Conservation (phyloP, 2,797 vertebrate genomes). For the Poecilia picta region DNA sequence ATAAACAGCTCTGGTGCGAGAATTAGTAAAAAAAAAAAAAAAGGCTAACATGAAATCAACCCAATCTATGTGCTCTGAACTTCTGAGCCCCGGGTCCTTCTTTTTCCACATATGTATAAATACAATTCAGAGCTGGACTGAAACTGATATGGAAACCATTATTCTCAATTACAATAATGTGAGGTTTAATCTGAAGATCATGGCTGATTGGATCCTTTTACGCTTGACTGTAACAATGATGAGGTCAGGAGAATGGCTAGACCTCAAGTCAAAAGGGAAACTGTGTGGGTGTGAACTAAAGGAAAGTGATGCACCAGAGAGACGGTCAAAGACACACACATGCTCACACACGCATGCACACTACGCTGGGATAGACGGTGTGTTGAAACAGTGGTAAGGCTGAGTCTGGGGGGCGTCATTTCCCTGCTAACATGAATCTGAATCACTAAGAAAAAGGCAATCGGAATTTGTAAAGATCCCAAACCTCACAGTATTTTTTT, state of each 20-base stretch:
- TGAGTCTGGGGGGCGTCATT: slow-evolving; percentile 45
- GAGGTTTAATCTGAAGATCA: slow-evolving; percentile 76
- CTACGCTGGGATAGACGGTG: slow-evolving; percentile 24
- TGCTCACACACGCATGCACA: slow-evolving; percentile 5
- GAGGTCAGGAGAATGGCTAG: slow-evolving; percentile 66
- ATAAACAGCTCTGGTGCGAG: not conserved
- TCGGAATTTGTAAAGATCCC: slow-evolving; percentile 63
- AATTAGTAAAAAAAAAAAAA: slow-evolving; percentile 8
- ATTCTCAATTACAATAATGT: slow-evolving; percentile 78
- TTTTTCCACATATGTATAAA: slow-evolving; percentile 61
- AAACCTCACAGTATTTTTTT: slow-evolving; percentile 62
- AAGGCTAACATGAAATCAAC: slow-evolving; percentile 37
- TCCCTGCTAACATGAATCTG: slow-evolving; percentile 69
- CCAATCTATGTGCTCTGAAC: slow-evolving; percentile 21
- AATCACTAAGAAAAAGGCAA: slow-evolving; percentile 69
- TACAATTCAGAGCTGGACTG: slow-evolving; percentile 65
- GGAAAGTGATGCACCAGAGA: slow-evolving; percentile 37
- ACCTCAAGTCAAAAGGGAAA: slow-evolving; percentile 42
- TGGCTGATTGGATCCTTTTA: slow-evolving; percentile 70
- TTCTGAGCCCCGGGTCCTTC: slow-evolving; percentile 28
- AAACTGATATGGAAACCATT: slow-evolving; percentile 80
- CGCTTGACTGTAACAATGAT: slow-evolving; percentile 59
- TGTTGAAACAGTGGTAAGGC: slow-evolving; percentile 7
- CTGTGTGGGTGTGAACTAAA: slow-evolving; percentile 46
- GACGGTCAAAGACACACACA: slow-evolving; percentile 33